Evolutionary conservation across 1,140 invertebrate genomes (phyloP).

Genomic region (Dolichoris vasculosae): DNA sequence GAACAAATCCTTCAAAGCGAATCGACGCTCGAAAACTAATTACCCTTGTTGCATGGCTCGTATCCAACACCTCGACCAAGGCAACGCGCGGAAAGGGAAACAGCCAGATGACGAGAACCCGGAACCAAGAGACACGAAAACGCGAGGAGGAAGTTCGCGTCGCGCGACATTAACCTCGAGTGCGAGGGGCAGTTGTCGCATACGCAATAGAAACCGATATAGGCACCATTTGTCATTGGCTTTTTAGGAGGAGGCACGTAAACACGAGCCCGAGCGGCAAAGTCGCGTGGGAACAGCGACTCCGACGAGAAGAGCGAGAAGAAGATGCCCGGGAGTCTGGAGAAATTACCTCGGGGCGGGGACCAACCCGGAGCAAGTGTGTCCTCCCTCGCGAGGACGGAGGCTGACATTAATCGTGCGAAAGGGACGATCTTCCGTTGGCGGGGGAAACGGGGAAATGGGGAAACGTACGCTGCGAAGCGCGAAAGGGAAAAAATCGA

Average conservation of each 20-base stretch:
- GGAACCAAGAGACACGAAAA: not conserved
- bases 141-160: not conserved
- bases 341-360: not conserved
- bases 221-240: conserved; percentile 41
- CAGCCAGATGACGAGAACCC: not conserved
- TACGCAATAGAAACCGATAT: too few species aligned
- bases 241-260: conserved; percentile 28
- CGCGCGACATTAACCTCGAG: conserved; percentile 1
- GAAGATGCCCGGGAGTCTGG: not conserved
- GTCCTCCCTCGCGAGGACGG: not conserved
- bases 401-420: conserved; percentile 44
- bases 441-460: not conserved
- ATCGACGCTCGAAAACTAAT: conserved; percentile 16
- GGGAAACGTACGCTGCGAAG: not conserved
- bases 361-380: too few species aligned
- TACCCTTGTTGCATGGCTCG: not conserved
- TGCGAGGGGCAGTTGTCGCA: not conserved
- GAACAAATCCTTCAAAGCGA: not conserved
- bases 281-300: not conserved
- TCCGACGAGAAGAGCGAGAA: not conserved
- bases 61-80: not conserved
- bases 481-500: not conserved
- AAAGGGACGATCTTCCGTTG: conserved; percentile 24
- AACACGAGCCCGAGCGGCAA: not conserved
- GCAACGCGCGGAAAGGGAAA: not conserved